Percentiles rank a stretch among this genome's conserved stretches.
Conservation (phyloP, 1,140 invertebrate species). For the Heliconius himera region DNA sequence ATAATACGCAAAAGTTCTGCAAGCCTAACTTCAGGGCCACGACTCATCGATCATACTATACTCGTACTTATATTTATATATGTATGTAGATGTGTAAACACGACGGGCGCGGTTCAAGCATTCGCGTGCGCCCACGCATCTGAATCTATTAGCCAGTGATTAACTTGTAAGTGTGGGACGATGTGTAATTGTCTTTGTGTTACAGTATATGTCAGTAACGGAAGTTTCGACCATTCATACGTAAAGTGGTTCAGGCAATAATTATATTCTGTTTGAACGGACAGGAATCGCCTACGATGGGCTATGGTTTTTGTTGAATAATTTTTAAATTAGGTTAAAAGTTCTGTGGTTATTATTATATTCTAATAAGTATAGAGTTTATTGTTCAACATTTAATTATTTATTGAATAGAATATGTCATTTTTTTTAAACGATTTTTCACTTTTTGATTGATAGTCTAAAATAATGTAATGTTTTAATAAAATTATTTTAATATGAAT, state of each 20-base stretch:
- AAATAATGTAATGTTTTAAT: too few species aligned
- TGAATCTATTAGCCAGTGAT: slow-evolving; percentile 72
- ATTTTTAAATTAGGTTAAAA: neutral
- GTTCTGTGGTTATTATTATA: neutral
- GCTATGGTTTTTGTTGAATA: neutral
- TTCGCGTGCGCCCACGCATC: slow-evolving; percentile 59
- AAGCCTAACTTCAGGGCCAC: neutral
- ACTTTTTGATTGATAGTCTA: too few species aligned
- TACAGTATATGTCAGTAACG: slow-evolving; percentile 48
- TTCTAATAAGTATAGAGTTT: neutral
- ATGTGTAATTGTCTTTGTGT: slow-evolving; percentile 59
- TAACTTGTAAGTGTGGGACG: slow-evolving; percentile 71
- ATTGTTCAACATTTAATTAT: too few species aligned
- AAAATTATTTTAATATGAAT: too few species aligned
- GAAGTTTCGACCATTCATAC: slow-evolving; percentile 41
- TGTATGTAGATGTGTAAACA: slow-evolving; percentile 38
- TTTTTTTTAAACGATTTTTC: too few species aligned
- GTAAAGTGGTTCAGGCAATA: slow-evolving; percentile 33
- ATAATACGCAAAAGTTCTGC: neutral
- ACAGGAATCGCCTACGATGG: slow-evolving; percentile 14
- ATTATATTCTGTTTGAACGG: slow-evolving; percentile 23
- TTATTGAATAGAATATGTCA: neutral
- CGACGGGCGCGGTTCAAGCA: slow-evolving; percentile 43
- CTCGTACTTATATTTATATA: neutral
- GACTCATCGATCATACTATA: neutral